Evolutionary conservation across 2,888 invertebrate species (phyloP).

Genomic region (Leucoma salicis): DNA sequence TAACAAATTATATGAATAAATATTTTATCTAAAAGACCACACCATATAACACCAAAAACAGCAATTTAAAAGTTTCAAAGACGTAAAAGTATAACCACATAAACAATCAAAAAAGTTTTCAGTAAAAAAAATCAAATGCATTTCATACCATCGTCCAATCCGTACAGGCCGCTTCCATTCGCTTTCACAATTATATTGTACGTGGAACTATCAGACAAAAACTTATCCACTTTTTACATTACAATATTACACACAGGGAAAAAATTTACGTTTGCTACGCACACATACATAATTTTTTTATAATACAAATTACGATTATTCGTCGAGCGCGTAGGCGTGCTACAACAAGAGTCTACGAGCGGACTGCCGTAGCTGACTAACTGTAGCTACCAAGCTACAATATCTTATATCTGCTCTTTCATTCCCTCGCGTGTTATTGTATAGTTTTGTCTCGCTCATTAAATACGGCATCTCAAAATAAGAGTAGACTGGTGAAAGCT

Average conservation of each 20-base stretch:
- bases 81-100: not conserved
- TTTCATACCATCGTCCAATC: slow-evolving; percentile 67
- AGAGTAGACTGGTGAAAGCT: slow-evolving; percentile 59
- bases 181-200: slow-evolving; percentile 79
- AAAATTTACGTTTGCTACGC: slow-evolving; percentile 43
- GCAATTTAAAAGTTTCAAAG: no score
- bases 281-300: slow-evolving; percentile 45
- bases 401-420: slow-evolving; percentile 31
- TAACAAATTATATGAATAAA: no score
- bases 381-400: slow-evolving; percentile 46
- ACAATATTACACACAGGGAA: slow-evolving; percentile 49
- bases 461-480: slow-evolving; percentile 56
- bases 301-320: slow-evolving; percentile 25
- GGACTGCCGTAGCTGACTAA: slow-evolving; percentile 57
- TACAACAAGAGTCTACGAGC: slow-evolving; percentile 58
- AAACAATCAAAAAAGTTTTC: slow-evolving; percentile 5
- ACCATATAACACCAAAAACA: no score
- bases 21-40: no score
- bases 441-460: slow-evolving; percentile 43
- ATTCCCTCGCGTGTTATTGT: slow-evolving; percentile 20
- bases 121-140: slow-evolving; percentile 20
- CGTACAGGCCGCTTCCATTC: slow-evolving; percentile 65
- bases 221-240: slow-evolving; percentile 80
- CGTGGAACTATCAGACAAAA: slow-evolving; percentile 68
- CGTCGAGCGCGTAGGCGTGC: slow-evolving; percentile 53